These are phyloP conservation scores for Trachythela sp. DNA, from an alignment of 64 coral and sea anemone species.

Conservation along the genomic window DNA sequence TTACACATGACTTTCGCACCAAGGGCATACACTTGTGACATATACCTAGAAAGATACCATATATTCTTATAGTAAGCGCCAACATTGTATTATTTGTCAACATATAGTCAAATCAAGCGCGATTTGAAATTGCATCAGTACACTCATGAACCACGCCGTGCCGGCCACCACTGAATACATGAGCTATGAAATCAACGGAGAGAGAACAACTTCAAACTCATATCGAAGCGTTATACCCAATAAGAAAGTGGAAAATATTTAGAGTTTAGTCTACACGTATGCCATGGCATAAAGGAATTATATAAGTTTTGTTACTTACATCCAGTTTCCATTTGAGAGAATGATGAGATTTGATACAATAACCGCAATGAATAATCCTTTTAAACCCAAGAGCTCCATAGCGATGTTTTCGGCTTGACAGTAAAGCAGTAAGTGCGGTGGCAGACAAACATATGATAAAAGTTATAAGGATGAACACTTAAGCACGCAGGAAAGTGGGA, in stretches of 20 bases:
- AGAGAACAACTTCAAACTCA: too few relatives aligned
- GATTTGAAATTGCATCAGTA: neutral
- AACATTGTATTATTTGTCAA: too few relatives aligned
- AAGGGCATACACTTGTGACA: conserved; percentile 85
- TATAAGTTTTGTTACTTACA: neutral
- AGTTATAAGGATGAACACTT: neutral
- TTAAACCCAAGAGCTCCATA: neutral
- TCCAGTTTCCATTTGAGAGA: conserved; percentile 1
- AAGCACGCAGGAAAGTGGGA: neutral
- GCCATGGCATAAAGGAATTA: neutral
- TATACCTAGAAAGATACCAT: conserved; percentile 61
- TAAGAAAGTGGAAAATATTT: neutral
- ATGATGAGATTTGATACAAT: neutral
- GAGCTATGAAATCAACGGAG: too few relatives aligned
- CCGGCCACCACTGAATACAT: too few relatives aligned
- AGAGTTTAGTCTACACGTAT: neutral
- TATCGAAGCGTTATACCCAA: neutral
- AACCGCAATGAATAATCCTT: neutral
- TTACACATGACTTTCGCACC: conserved; percentile 95
- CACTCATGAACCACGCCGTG: too few relatives aligned
- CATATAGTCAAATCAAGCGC: neutral
- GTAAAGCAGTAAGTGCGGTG: neutral
- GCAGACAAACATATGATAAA: neutral
- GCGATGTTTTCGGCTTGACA: neutral
- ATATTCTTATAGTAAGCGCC: neutral